These are phyloP conservation scores for Agrotis puta DNA, from an alignment of 2,888 invertebrate species.

Conservation along the genomic window DNA sequence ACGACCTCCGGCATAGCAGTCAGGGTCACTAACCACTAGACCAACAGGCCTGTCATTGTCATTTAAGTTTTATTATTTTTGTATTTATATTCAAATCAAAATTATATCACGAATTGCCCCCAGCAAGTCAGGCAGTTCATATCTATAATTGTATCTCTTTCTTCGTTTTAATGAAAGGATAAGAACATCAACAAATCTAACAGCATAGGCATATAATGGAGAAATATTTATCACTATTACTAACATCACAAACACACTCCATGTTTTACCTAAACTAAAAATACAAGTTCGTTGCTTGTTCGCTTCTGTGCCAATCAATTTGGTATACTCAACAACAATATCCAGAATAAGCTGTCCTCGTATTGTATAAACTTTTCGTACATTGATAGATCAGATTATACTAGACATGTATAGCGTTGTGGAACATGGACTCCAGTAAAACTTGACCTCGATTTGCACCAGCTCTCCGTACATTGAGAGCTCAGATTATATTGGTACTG, in stretches of 20 bases:
- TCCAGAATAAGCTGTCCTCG: background rate
- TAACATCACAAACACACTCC: slow-evolving; percentile 5
- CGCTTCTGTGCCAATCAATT: slow-evolving; percentile 10
- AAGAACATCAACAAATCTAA: background rate
- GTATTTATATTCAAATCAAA: no score
- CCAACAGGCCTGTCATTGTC: no score
- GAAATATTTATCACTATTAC: background rate
- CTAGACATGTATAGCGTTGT: background rate
- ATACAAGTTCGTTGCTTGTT: background rate
- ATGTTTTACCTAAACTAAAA: slow-evolving; percentile 15
- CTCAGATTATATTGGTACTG: background rate
- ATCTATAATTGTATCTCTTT: no score
- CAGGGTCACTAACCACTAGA: no score
- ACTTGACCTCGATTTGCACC: background rate
- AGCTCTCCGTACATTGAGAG: background rate
- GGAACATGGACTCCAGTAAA: background rate
- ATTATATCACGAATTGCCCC: no score
- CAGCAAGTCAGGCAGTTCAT: no score
- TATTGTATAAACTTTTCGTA: background rate
- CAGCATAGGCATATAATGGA: background rate
- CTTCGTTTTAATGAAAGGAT: background rate
- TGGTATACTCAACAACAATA: background rate
- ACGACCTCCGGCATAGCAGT: no score
- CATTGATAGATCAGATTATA: background rate
- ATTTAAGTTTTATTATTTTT: no score